These are phyloP conservation scores for Brachyopa scutellaris DNA, from an alignment of 2,888 invertebrate genomes.

Conservation along the genomic window DNA sequence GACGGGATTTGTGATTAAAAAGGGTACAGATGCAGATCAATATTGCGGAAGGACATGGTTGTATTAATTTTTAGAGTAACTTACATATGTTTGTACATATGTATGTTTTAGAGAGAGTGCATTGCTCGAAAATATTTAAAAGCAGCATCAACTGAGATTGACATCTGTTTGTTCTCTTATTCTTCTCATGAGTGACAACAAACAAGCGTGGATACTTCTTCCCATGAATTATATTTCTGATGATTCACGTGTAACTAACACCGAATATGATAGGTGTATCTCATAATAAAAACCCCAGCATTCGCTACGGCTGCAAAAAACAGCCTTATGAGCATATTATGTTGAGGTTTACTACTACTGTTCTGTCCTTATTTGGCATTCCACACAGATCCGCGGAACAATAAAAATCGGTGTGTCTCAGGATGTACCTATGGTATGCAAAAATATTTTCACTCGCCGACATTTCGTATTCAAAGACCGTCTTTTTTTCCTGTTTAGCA, in stretches of 20 bases:
- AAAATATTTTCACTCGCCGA: slow-evolving; percentile 62
- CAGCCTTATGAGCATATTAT: slow-evolving; percentile 55
- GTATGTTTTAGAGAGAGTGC: no score
- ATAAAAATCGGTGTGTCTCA: slow-evolving; percentile 71
- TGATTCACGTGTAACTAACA: slow-evolving; percentile 26
- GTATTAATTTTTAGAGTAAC: not conserved
- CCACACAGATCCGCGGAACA: slow-evolving; percentile 55
- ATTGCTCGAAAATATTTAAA: no score
- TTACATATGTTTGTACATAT: no score
- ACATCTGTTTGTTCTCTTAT: no score
- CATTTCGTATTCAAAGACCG: slow-evolving; percentile 64
- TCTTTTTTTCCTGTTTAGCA: slow-evolving; percentile 18
- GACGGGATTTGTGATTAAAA: slow-evolving; percentile 61
- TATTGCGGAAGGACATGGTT: slow-evolving; percentile 67
- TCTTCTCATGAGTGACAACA: not conserved
- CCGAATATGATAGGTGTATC: slow-evolving; percentile 39
- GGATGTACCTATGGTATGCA: slow-evolving; percentile 58
- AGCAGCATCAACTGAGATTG: no score
- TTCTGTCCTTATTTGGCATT: slow-evolving; percentile 57
- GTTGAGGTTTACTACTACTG: slow-evolving; percentile 37
- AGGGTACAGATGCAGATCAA: slow-evolving; percentile 39
- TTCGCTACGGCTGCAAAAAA: not conserved
- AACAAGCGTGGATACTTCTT: no score
- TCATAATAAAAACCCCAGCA: slow-evolving; percentile 17
- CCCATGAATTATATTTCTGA: slow-evolving; percentile 48